phyloP scores from a whole-genome alignment of 2,113 vertebrate species.

The Zapus hudsonius region DNA sequence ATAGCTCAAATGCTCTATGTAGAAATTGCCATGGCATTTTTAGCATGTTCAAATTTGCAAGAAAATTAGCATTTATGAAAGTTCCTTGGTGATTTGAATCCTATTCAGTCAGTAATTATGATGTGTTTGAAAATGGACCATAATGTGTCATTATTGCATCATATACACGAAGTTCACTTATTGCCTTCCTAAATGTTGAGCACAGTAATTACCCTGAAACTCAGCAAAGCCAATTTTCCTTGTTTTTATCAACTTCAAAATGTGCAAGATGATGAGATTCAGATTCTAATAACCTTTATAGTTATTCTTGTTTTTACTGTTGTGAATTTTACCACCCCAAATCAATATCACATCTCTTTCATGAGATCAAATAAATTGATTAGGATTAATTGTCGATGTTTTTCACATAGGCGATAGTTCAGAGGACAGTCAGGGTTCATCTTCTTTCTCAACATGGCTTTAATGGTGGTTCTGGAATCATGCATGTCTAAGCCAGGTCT shows the following conservation, averaged over 20 bases:
- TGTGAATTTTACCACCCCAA: background rate
- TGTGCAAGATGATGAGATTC: constrained; percentile 65
- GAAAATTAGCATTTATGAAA: constrained; percentile 63
- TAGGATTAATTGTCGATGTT: background rate
- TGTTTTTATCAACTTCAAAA: constrained; percentile 69
- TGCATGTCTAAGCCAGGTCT: background rate
- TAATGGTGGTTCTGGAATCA: background rate
- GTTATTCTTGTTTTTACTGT: constrained; percentile 31
- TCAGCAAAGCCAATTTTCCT: constrained; percentile 63
- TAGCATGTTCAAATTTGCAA: constrained; percentile 56
- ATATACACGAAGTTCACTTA: constrained; percentile 63
- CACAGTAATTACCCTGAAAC: constrained; percentile 59
- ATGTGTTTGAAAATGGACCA: constrained; percentile 75
- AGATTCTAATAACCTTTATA: constrained; percentile 16
- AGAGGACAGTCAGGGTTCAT: background rate
- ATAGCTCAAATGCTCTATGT: constrained; percentile 41
- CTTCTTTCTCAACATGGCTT: background rate
- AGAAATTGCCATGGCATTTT: constrained; percentile 46
- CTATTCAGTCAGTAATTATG: constrained; percentile 61
- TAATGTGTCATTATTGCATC: constrained; percentile 57
- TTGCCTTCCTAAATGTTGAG: constrained; percentile 62
- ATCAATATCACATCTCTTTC: background rate
- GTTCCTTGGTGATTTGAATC: constrained; percentile 28
- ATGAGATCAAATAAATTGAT: constrained; percentile 11
- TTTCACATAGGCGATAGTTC: background rate